Evolutionary conservation across 2,113 vertebrate genomes (phyloP).

Genomic region (Channa argus): DNA sequence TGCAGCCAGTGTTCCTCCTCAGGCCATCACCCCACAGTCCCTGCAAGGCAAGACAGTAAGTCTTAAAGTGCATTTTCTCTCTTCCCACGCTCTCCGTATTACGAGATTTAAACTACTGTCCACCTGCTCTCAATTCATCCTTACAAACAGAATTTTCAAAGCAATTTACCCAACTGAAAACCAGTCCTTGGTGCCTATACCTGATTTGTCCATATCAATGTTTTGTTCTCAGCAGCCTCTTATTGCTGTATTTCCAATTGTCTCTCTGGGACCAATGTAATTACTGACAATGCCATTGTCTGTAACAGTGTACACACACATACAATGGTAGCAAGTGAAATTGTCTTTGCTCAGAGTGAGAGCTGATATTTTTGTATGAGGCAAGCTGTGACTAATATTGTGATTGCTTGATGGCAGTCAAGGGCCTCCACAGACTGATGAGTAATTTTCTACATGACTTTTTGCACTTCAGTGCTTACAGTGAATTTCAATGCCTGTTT

Average conservation of each 20-base stretch:
- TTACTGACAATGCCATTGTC: conserved; percentile 22
- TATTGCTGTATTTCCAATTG: neutral
- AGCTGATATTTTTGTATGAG: conserved; percentile 2
- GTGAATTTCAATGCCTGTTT: neutral
- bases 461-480: neutral
- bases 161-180: neutral
- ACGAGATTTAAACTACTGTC: neutral
- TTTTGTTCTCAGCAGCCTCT: conserved; percentile 1
- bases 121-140: neutral
- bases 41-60: conserved; percentile 97
- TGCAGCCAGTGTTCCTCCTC: conserved; percentile 82
- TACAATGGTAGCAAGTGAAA: neutral
- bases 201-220: neutral
- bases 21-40: conserved; percentile 88
- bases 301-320: neutral
- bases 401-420: neutral
- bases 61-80: neutral
- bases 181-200: neutral
- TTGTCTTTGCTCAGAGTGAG: neutral
- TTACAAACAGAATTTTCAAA: neutral
- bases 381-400: neutral
- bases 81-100: neutral
- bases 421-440: conserved; percentile 3
- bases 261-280: conserved; percentile 6
- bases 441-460: conserved; percentile 4